These are phyloP conservation scores for Campoletis sonorensis DNA, from an alignment of 1,140 invertebrate species.

Conservation along the genomic window DNA sequence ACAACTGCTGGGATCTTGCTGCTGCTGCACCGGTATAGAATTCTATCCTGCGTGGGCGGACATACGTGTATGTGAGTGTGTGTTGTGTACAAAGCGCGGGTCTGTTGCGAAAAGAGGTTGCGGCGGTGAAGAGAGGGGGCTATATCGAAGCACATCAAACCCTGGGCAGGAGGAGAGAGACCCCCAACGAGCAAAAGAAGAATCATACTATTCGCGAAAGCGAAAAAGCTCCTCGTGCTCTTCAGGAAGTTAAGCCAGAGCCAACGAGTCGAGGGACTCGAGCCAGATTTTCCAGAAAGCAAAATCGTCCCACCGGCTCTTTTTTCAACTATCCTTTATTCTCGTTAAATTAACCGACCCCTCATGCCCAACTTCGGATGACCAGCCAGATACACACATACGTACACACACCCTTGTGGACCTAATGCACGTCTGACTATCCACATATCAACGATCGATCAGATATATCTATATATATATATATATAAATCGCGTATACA, in stretches of 20 bases:
- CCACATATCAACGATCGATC: too few species aligned
- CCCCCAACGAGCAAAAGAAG: background rate
- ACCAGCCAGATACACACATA: background rate
- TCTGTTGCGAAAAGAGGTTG: too few species aligned
- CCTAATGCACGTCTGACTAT: too few species aligned
- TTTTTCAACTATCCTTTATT: slow-evolving; percentile 18
- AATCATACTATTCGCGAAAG: background rate
- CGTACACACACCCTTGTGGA: background rate
- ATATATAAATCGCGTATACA: too few species aligned
- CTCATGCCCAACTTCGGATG: slow-evolving; percentile 23
- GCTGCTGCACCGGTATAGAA: background rate
- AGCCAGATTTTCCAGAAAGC: slow-evolving; percentile 5
- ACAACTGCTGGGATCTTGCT: slow-evolving; percentile 18
- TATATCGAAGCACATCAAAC: slow-evolving; percentile 38
- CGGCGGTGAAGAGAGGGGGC: background rate
- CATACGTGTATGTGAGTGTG: too few species aligned
- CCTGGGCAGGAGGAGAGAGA: too few species aligned
- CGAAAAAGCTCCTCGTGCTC: slow-evolving; percentile 6
- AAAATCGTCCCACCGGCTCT: background rate
- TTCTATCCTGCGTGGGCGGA: too few species aligned
- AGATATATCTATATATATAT: too few species aligned
- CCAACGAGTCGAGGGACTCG: slow-evolving; percentile 1
- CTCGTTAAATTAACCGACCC: slow-evolving; percentile 32
- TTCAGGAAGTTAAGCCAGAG: slow-evolving; percentile 31
- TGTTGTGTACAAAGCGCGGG: background rate